Evolutionary conservation across 2,797 vertebrate species (phyloP).

Genomic region (Sparus aurata): DNA sequence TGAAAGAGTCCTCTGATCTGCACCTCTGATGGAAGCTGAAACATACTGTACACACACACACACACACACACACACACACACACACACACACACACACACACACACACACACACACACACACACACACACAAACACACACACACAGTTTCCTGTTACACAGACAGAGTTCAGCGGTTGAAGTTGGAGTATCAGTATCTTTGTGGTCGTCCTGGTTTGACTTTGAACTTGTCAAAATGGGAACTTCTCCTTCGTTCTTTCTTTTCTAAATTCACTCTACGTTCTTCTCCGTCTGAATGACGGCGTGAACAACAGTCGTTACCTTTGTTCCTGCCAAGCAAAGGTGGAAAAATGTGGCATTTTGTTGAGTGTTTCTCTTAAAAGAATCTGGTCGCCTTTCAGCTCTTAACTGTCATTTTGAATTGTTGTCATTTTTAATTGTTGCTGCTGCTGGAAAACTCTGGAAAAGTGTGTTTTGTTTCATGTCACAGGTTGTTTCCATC

Average conservation of each 20-base stretch:
- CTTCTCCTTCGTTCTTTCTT: slow-evolving; percentile 7
- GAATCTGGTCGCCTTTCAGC: neutral
- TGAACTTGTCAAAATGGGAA: slow-evolving; percentile 50
- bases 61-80: slow-evolving; percentile 47
- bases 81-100: slow-evolving; percentile 36
- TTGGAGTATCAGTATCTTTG: slow-evolving; percentile 48
- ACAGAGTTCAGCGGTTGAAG: slow-evolving; percentile 36
- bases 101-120: slow-evolving; percentile 34
- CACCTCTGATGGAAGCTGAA: slow-evolving; percentile 76
- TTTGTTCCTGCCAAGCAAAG: slow-evolving; percentile 10
- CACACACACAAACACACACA: slow-evolving; percentile 31
- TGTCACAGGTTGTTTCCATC: neutral
- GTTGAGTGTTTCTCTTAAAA: neutral
- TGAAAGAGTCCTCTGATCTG: slow-evolving; percentile 79
- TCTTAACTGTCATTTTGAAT: neutral
- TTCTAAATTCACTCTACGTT: neutral
- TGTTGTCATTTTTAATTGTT: neutral
- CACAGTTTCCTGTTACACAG: slow-evolving; percentile 67
- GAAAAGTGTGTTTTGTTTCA: neutral
- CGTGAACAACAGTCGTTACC: neutral
- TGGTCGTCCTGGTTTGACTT: slow-evolving; percentile 51
- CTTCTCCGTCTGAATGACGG: slow-evolving; percentile 13
- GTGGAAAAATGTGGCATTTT: neutral
- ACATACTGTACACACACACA: slow-evolving; percentile 55
- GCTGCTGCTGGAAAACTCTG: neutral